phyloP scores from a whole-genome alignment of 2,888 invertebrate species.

The Andrena trimmerana region DNA sequence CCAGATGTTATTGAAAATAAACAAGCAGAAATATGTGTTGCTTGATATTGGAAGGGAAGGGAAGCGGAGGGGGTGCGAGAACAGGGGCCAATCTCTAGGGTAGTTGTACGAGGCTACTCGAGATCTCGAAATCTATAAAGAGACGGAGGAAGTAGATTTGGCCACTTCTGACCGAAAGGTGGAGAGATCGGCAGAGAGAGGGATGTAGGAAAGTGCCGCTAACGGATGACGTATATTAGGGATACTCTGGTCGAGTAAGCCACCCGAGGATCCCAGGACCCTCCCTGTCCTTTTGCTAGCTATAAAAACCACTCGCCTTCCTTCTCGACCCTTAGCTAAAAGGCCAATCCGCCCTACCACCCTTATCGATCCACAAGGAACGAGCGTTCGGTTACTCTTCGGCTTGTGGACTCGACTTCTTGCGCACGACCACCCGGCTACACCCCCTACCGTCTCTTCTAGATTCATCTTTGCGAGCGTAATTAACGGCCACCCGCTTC shows the following conservation, averaged over 20 bases:
- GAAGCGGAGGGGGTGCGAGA: constrained; percentile 26
- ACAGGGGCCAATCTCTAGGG: constrained; percentile 49
- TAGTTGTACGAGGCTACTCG: constrained; percentile 55
- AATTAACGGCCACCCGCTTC: constrained; percentile 36
- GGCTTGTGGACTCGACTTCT: constrained; percentile 61
- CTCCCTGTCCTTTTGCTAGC: constrained; percentile 83
- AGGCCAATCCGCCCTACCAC: constrained; percentile 82
- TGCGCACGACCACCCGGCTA: constrained; percentile 47
- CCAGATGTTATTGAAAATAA: constrained; percentile 15
- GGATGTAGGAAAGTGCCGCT: constrained; percentile 77
- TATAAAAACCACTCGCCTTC: constrained; percentile 85
- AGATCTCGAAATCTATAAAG: constrained; percentile 64
- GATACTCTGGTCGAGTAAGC: constrained; percentile 84
- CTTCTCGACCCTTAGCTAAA: constrained; percentile 83
- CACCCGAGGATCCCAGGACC: constrained; percentile 79
- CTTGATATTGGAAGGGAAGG: constrained; percentile 32
- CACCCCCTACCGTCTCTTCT: constrained; percentile 18
- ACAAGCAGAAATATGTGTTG: constrained; percentile 43
- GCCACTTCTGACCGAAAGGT: constrained; percentile 65
- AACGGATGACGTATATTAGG: constrained; percentile 85
- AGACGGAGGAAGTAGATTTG: constrained; percentile 64
- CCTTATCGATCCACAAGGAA: constrained; percentile 81
- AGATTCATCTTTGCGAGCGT: constrained; percentile 42
- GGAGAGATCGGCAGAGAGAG: constrained; percentile 50
- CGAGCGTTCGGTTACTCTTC: constrained; percentile 74